A percentile compares a stretch with the other conserved stretches of the same genome.
These are phyloP conservation scores for Campylorhamphus procurvoides DNA, from an alignment of 2,113 vertebrate species.

Conservation along the genomic window DNA sequence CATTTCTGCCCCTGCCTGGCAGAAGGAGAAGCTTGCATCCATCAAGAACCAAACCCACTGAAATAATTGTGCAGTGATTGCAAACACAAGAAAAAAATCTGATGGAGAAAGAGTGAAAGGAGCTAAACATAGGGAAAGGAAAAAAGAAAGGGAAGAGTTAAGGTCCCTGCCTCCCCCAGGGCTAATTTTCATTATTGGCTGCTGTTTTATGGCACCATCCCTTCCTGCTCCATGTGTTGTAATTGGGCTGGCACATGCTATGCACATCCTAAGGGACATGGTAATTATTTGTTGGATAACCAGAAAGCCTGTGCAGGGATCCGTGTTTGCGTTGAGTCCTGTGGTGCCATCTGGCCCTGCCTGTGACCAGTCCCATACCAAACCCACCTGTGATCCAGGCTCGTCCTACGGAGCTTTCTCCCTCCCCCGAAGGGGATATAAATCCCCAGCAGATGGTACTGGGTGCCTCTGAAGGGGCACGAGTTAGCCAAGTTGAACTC, in stretches of 20 bases:
- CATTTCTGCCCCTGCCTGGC: not conserved
- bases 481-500: not conserved
- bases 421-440: not conserved
- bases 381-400: not conserved
- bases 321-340: not conserved
- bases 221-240: not conserved
- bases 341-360: not conserved
- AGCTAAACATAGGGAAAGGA: not conserved
- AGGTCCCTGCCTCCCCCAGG: not conserved
- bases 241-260: not conserved
- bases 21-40: not conserved
- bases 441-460: rapidly evolving
- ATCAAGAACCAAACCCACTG: not conserved
- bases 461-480: not conserved
- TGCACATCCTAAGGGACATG: not conserved
- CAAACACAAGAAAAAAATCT: not conserved
- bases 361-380: not conserved
- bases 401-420: not conserved
- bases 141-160: not conserved
- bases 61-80: not conserved
- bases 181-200: constrained; percentile 20
- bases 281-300: not conserved
- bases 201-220: not conserved
- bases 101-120: not conserved
- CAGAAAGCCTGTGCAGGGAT: not conserved